These are phyloP conservation scores for Castor canadensis DNA, from an alignment of 2,113 vertebrate species.

Conservation along the genomic window DNA sequence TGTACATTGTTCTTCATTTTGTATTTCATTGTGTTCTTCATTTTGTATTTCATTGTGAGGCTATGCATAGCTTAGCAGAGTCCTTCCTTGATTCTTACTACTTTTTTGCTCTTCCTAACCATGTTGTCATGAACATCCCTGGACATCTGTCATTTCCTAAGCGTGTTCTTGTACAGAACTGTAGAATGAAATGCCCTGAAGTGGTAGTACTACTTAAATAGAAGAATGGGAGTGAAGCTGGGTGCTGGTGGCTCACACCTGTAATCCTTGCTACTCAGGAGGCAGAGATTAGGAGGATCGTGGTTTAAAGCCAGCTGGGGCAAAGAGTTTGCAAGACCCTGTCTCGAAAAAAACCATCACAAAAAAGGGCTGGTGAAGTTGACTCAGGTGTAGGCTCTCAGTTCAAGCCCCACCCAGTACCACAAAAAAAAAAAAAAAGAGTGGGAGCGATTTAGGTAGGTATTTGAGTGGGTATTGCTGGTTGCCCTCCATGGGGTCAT, in stretches of 20 bases:
- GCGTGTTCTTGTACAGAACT: not conserved
- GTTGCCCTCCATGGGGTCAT: not conserved
- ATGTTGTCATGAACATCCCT: not conserved
- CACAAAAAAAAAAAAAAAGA: not conserved
- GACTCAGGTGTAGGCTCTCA: not conserved
- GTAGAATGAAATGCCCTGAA: not conserved
- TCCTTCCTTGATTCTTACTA: not conserved
- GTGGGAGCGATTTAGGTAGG: no score
- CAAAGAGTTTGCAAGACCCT: no score
- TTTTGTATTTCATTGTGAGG: not conserved
- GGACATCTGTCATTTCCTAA: rapidly evolving
- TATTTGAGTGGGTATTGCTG: not conserved
- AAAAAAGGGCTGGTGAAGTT: no score
- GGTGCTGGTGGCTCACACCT: not conserved
- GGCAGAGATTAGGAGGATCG: not conserved
- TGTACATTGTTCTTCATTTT: not conserved
- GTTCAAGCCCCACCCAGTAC: no score
- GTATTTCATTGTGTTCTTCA: not conserved
- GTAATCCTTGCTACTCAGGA: not conserved
- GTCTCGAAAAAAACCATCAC: no score
- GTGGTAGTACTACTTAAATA: not conserved
- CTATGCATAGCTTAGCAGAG: rapidly evolving
- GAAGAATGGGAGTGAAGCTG: not conserved
- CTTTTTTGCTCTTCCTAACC: not conserved
- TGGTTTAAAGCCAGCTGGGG: no score